Evolutionary conservation across 2,797 vertebrate genomes (phyloP).

Genomic region (Dallia pectoralis): DNA sequence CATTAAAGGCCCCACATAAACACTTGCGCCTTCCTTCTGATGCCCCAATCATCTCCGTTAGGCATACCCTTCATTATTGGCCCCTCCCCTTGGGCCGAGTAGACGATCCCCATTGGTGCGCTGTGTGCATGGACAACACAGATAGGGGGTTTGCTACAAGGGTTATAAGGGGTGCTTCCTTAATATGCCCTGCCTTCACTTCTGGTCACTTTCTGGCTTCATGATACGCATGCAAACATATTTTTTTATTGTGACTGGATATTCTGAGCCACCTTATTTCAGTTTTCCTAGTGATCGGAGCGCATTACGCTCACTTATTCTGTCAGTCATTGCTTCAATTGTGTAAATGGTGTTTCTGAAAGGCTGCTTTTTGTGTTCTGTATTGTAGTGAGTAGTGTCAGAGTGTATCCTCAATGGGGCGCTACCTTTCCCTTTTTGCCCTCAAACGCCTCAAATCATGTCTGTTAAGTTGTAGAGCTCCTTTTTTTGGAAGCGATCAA

Average conservation of each 20-base stretch:
- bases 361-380: constrained; percentile 52
- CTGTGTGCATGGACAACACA: constrained; percentile 75
- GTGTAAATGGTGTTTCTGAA: constrained; percentile 60
- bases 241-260: constrained; percentile 69
- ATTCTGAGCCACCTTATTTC: constrained; percentile 73
- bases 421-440: constrained; percentile 63
- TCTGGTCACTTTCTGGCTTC: constrained; percentile 69
- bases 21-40: constrained; percentile 25
- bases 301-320: constrained; percentile 58
- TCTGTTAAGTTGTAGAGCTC: constrained; percentile 55
- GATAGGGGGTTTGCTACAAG: constrained; percentile 61
- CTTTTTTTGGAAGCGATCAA: constrained; percentile 61
- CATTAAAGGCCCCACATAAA: constrained; percentile 23
- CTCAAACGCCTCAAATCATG: constrained; percentile 69
- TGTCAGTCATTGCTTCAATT: constrained; percentile 68
- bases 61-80: constrained; percentile 45
- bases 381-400: constrained; percentile 67
- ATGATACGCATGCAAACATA: constrained; percentile 71
- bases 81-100: constrained; percentile 52
- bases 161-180: constrained; percentile 52
- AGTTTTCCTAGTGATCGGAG: constrained; percentile 66
- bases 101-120: constrained; percentile 72
- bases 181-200: constrained; percentile 65
- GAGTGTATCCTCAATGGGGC: constrained; percentile 68
- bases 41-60: constrained; percentile 15